Evolutionary conservation across 2,888 invertebrate species (phyloP).

Genomic region (Gerosis bhagava): DNA sequence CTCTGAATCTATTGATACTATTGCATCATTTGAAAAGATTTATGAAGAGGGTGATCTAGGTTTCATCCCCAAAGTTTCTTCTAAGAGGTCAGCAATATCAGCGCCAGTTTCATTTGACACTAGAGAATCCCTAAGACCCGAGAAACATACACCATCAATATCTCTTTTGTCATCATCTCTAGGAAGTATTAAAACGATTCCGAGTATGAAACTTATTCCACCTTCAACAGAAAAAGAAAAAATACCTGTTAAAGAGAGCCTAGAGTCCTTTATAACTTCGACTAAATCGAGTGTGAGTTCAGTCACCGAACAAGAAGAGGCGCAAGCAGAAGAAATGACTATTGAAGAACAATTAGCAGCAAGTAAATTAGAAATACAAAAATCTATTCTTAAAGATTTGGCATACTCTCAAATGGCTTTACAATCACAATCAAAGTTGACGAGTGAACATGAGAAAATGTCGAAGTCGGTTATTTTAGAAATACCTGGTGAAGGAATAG

Average conservation of each 20-base stretch:
- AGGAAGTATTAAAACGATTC: conserved; percentile 61
- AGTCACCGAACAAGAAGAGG: conserved; percentile 40
- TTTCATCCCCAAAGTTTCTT: conserved; percentile 79
- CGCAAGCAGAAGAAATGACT: conserved; percentile 42
- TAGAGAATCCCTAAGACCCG: conserved; percentile 39
- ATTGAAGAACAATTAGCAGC: conserved; percentile 52
- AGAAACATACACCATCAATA: conserved; percentile 32
- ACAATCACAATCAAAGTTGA: conserved; percentile 41
- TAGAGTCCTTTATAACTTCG: conserved; percentile 62
- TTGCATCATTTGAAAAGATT: conserved; percentile 75
- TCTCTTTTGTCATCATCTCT: conserved; percentile 47
- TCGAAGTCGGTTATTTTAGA: conserved; percentile 43
- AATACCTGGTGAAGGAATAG: conserved; percentile 43
- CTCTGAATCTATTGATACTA: conserved; percentile 63
- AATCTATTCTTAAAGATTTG: conserved; percentile 66
- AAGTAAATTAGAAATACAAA: conserved; percentile 64
- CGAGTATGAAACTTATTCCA: conserved; percentile 57
- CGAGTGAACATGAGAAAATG: conserved; percentile 32
- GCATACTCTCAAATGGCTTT: conserved; percentile 51
- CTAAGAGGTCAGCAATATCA: conserved; percentile 45
- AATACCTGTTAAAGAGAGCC: conserved; percentile 51
- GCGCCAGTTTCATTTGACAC: conserved; percentile 37
- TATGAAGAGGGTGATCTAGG: conserved; percentile 86
- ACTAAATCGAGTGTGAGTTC: conserved; percentile 47
- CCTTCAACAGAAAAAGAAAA: conserved; percentile 38